Evolutionary conservation across 2,797 vertebrate genomes (phyloP).

Genomic region (Enteromius treurensis): DNA sequence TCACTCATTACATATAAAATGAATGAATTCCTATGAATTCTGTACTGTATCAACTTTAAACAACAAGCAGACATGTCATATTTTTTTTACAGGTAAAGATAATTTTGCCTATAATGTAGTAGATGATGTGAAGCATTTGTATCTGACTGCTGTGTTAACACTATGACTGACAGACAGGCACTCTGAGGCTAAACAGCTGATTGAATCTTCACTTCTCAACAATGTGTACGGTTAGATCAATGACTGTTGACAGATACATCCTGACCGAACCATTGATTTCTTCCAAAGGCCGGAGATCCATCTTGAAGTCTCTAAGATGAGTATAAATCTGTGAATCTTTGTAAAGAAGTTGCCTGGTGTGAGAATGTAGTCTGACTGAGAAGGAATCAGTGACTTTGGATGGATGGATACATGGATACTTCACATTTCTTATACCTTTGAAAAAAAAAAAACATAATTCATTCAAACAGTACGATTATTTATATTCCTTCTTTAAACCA

Average conservation of each 20-base stretch:
- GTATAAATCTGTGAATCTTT: slow-evolving; percentile 35
- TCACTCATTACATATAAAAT: not conserved
- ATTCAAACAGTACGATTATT: not conserved
- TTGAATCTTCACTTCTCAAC: slow-evolving; percentile 69
- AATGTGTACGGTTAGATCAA: slow-evolving; percentile 63
- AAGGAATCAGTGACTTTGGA: not conserved
- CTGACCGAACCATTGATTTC: slow-evolving; percentile 56
- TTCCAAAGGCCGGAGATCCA: slow-evolving; percentile 38
- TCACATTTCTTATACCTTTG: not conserved
- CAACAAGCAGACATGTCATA: not conserved
- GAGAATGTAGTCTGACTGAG: not conserved
- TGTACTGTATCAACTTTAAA: not conserved
- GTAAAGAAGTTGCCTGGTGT: not conserved
- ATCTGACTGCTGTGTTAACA: slow-evolving; percentile 62
- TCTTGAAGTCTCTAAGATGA: slow-evolving; percentile 21
- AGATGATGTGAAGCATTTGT: slow-evolving; percentile 56
- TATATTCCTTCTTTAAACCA: slow-evolving; percentile 5
- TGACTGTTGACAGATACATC: slow-evolving; percentile 63
- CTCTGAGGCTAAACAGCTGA: slow-evolving; percentile 65
- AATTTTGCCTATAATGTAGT: not conserved
- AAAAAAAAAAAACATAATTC: not conserved
- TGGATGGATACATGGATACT: not conserved
- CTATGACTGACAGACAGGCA: slow-evolving; percentile 70
- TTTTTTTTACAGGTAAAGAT: not conserved
- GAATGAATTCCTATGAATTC: not conserved